Evolutionary conservation across 2,888 invertebrate genomes (phyloP).

Genomic region (Keiferia lycopersicella): DNA sequence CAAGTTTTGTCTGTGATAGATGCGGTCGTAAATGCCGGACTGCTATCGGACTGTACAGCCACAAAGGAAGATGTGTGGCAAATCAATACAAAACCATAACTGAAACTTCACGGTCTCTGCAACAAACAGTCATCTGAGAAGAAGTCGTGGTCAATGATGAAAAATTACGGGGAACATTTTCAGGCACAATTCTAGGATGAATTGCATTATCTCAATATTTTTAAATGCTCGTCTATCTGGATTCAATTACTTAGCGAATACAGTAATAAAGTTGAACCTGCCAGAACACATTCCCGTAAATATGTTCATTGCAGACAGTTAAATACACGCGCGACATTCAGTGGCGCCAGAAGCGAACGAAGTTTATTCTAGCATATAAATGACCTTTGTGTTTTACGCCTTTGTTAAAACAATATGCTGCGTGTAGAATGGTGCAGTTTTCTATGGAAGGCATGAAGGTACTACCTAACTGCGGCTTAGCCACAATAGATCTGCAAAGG

Average conservation of each 20-base stretch:
- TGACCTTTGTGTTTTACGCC: conserved; percentile 6
- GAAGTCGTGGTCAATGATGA: too few species aligned
- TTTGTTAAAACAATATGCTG: neutral
- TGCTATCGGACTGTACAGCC: too few species aligned
- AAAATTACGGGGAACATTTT: neutral
- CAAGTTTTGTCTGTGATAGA: too few species aligned
- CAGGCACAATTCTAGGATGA: neutral
- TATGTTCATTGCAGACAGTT: conserved; percentile 34
- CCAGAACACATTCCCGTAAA: neutral
- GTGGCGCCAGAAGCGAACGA: conserved; percentile 29
- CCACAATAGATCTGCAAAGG: too few species aligned
- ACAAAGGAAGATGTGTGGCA: too few species aligned
- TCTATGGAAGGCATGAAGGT: too few species aligned
- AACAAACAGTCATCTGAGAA: too few species aligned
- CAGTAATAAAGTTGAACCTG: neutral
- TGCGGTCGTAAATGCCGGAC: too few species aligned
- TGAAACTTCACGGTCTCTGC: too few species aligned
- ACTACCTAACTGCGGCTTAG: too few species aligned
- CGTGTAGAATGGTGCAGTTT: too few species aligned
- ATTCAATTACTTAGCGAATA: neutral
- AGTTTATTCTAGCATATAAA: conserved; percentile 7
- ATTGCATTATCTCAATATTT: neutral
- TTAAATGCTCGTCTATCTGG: neutral
- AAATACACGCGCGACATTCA: conserved; percentile 37
- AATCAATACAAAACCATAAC: too few species aligned